These are phyloP conservation scores for Achatina immaculata DNA, from an alignment of 1,140 invertebrate species.

Conservation along the genomic window DNA sequence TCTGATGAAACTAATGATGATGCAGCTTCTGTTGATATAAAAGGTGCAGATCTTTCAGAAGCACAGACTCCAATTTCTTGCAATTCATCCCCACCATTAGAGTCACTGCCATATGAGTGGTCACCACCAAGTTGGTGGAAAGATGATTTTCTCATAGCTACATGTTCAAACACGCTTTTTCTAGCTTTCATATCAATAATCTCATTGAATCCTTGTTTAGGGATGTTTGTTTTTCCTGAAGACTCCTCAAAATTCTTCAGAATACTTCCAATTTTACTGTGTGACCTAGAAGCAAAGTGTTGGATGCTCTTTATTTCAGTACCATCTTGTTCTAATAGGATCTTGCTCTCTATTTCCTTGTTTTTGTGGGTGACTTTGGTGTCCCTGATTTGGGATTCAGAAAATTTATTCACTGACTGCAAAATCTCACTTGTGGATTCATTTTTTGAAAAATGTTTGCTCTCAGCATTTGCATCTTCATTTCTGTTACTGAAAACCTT, in stretches of 20 bases:
- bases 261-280: constrained; percentile 37
- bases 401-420: not conserved
- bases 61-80: not conserved
- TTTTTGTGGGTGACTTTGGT: not conserved
- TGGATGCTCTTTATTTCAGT: not conserved
- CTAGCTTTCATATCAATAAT: constrained; percentile 38
- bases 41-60: not conserved
- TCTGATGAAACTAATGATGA: not conserved
- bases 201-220: constrained; percentile 39
- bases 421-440: not conserved
- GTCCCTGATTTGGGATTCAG: not conserved
- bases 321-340: not conserved
- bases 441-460: not conserved
- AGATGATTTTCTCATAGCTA: not conserved
- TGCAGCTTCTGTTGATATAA: not conserved
- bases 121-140: not conserved
- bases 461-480: constrained; percentile 31
- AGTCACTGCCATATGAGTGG: not conserved
- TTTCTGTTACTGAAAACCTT: not conserved
- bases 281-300: constrained; percentile 33
- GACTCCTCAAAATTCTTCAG: constrained; percentile 24
- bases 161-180: constrained; percentile 20
- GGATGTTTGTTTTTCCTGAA: not conserved
- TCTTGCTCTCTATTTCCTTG: not conserved
- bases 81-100: not conserved